phyloP scores from a whole-genome alignment of 2,888 invertebrate species.

The Gastracanthus pulcherrimus region DNA sequence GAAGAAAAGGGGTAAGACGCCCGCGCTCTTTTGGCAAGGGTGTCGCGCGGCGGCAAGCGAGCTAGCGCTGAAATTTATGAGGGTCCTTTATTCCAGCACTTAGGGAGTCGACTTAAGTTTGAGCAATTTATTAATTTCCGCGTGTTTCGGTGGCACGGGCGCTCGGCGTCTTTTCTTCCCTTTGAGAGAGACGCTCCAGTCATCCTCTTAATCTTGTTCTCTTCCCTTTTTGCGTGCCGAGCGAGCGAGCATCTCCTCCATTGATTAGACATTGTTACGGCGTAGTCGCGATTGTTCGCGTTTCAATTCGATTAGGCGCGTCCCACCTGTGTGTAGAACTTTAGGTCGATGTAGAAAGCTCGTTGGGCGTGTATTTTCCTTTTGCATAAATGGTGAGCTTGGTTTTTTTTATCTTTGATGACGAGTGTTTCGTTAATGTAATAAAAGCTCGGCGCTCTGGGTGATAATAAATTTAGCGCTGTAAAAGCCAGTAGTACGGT shows the following conservation, averaged over 20 bases:
- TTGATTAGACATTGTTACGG: conserved; percentile 17
- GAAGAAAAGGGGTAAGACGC: conserved; percentile 57
- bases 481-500: no score
- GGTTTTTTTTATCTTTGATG: no score
- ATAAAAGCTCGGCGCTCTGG: no score
- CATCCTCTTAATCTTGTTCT: conserved; percentile 52
- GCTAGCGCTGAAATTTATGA: conserved; percentile 72
- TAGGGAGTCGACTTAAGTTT: conserved; percentile 71
- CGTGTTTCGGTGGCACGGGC: conserved; percentile 62
- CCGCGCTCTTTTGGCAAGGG: conserved; percentile 40
- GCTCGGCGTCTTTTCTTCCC: conserved; percentile 2
- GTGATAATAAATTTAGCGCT: no score
- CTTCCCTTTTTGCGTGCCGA: conserved; percentile 9
- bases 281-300: background rate
- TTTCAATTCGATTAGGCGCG: background rate
- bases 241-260: background rate
- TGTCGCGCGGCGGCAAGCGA: conserved; percentile 57
- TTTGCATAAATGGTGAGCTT: no score
- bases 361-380: no score
- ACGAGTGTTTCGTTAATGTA: no score
- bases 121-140: conserved; percentile 75
- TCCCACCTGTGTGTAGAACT: background rate
- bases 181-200: conserved; percentile 56
- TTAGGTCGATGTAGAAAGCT: background rate
- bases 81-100: conserved; percentile 72